These are phyloP conservation scores for Pterophyllum scalare DNA, from an alignment of 2,113 vertebrate species.

Conservation along the genomic window DNA sequence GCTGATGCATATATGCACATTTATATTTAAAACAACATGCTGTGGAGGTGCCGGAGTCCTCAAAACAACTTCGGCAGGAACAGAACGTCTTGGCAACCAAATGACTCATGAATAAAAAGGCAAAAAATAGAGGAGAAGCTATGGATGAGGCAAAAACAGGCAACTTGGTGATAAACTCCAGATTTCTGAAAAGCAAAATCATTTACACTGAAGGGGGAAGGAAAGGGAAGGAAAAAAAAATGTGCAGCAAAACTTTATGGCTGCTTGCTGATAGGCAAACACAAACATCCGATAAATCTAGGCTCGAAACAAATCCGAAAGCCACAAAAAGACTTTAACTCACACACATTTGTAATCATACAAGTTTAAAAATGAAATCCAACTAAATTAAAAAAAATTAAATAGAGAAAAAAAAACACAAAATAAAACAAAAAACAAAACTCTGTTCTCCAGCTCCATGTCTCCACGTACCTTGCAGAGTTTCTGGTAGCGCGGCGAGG, in stretches of 20 bases:
- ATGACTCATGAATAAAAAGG: slow-evolving; percentile 41
- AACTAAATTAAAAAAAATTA: background rate
- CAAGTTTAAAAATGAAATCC: slow-evolving; percentile 9
- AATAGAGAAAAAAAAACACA: background rate
- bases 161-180: slow-evolving; percentile 2
- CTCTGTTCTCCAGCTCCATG: slow-evolving; percentile 7
- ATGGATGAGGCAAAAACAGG: background rate
- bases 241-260: background rate
- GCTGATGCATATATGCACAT: background rate
- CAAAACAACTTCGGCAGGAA: slow-evolving; percentile 21
- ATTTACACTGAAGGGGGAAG: background rate
- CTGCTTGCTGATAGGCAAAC: background rate
- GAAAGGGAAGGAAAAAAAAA: background rate
- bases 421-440: slow-evolving; percentile 20
- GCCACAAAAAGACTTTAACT: background rate
- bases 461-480: slow-evolving; percentile 92
- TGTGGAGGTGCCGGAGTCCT: slow-evolving; percentile 21
- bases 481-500: slow-evolving; percentile 98
- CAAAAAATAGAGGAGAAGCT: slow-evolving; percentile 22
- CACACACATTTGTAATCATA: background rate
- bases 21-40: background rate
- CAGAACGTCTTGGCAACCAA: slow-evolving; percentile 42
- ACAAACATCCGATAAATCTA: background rate
- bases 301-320: background rate
- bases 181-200: background rate